Percentiles rank a stretch among this genome's conserved stretches.
These are phyloP conservation scores for Boloria euphrosyne DNA, from an alignment of 2,888 invertebrate genomes.

Conservation along the genomic window DNA sequence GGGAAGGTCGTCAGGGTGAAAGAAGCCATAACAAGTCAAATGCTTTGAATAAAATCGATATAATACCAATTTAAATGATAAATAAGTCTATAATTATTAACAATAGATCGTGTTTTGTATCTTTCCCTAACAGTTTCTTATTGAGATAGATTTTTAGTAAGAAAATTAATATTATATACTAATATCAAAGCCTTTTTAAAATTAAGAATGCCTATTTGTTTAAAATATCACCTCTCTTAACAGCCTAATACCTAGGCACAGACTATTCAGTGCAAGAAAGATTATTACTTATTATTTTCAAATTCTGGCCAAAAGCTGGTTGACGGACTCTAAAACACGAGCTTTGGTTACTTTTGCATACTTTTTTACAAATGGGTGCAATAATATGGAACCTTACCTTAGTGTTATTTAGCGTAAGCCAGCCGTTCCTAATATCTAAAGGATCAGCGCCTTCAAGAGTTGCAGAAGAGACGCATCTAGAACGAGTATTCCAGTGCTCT, in stretches of 20 bases:
- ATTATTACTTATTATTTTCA: no score
- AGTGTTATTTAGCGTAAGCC: constrained; percentile 63
- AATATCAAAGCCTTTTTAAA: no score
- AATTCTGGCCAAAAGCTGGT: no score
- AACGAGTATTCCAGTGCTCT: constrained; percentile 58
- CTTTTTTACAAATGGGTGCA: no score
- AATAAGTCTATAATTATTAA: neutral
- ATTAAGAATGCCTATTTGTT: no score
- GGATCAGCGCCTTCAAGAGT: constrained; percentile 63
- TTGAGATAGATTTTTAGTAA: neutral
- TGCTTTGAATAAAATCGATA: constrained; percentile 28
- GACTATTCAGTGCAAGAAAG: no score
- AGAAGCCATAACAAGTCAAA: constrained; percentile 17
- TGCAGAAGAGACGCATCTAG: constrained; percentile 59
- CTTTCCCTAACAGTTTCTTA: no score
- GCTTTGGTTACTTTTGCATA: no score
- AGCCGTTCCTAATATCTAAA: constrained; percentile 67
- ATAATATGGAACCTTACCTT: constrained; percentile 53
- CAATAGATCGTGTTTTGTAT: no score
- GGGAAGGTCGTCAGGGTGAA: constrained; percentile 17
- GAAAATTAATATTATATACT: neutral
- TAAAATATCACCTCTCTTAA: no score
- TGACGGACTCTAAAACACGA: no score
- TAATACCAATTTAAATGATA: constrained; percentile 18
- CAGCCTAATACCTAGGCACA: no score